These are phyloP conservation scores for Spilogale gracilis DNA, from an alignment of 2,113 vertebrate species.

Conservation along the genomic window DNA sequence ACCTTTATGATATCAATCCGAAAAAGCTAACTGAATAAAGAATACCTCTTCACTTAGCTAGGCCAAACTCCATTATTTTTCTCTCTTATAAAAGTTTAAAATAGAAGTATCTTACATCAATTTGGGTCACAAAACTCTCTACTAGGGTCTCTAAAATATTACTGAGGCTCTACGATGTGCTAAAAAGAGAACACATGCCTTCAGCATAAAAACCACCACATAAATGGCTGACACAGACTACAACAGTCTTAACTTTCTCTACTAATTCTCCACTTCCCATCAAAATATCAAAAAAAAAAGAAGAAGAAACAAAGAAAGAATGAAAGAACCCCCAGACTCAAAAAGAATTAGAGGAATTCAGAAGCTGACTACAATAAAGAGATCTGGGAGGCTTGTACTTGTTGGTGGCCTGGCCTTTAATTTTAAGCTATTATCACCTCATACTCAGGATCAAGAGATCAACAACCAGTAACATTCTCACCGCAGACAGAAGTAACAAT, in stretches of 20 bases:
- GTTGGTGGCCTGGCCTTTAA: conserved; percentile 1
- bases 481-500: not conserved
- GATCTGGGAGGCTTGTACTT: not conserved
- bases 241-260: conserved; percentile 33
- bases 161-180: not conserved
- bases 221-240: not conserved
- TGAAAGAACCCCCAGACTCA: not conserved
- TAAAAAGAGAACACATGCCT: conserved; percentile 14
- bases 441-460: conserved; percentile 29
- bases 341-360: conserved; percentile 28
- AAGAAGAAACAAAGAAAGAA: not conserved
- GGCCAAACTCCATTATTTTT: not conserved
- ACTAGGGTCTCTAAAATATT: conserved; percentile 12
- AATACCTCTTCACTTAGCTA: conserved; percentile 24
- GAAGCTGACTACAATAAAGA: not conserved
- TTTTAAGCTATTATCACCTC: conserved; percentile 17
- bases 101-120: not conserved
- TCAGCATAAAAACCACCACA: conserved; percentile 16
- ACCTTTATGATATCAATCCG: conserved; percentile 5
- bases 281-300: not conserved
- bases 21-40: conserved; percentile 51
- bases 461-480: conserved; percentile 18
- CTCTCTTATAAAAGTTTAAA: conserved; percentile 29
- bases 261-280: conserved; percentile 44
- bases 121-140: not conserved